Evolutionary conservation across 2,888 invertebrate genomes (phyloP).

Genomic region (Trachelus iudaicus): DNA sequence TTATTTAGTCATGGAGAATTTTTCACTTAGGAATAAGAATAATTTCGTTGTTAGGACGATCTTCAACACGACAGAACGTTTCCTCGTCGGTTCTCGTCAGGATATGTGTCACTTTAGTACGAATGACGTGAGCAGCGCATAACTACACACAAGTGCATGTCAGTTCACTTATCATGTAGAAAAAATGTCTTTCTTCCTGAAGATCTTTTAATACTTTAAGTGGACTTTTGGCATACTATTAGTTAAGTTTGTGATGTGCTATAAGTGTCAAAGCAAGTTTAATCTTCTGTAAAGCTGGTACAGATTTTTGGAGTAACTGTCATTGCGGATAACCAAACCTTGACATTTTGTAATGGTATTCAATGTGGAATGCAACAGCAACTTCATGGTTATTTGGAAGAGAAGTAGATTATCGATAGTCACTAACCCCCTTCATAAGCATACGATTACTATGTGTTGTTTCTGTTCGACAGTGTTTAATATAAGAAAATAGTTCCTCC

Average conservation of each 20-base stretch:
- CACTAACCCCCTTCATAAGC: neutral
- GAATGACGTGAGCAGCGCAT: constrained; percentile 41
- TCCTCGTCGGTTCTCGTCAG: constrained; percentile 13
- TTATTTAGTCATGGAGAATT: neutral
- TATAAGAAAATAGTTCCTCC: neutral
- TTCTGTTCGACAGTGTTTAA: neutral
- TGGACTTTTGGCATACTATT: neutral
- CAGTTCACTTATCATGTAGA: constrained; percentile 9
- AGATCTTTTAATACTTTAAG: neutral
- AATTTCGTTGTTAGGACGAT: neutral
- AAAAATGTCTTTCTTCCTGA: constrained; percentile 11
- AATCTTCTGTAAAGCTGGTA: neutral
- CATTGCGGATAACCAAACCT: neutral
- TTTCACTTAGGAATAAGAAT: neutral
- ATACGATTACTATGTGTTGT: neutral
- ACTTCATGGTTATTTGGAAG: neutral
- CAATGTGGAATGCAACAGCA: neutral
- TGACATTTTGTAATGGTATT: neutral
- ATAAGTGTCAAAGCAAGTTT: neutral
- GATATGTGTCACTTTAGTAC: constrained; percentile 47
- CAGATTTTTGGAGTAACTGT: neutral
- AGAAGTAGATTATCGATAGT: neutral
- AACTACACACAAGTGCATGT: constrained; percentile 23
- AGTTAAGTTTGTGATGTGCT: neutral
- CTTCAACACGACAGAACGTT: neutral